Conservation (phyloP, 2,888 invertebrate species). For the Caradrina kadenii region DNA sequence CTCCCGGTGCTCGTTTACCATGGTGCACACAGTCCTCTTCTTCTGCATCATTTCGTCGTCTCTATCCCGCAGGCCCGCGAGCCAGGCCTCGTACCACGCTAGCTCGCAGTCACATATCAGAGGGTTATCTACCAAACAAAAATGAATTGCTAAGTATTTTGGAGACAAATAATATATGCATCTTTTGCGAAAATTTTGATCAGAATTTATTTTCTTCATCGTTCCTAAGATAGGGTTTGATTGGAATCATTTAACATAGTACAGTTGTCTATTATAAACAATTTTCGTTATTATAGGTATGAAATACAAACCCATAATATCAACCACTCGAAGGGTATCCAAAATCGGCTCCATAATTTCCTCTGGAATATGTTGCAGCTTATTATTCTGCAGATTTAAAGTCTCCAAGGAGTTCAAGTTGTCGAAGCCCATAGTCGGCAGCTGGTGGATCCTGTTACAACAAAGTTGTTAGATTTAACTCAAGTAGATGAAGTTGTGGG, state of each 20-base stretch:
- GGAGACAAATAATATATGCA: background rate
- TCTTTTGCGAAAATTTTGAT: background rate
- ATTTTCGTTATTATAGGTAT: too few relatives aligned
- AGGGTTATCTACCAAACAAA: slow-evolving; percentile 93
- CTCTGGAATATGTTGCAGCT: slow-evolving; percentile 95
- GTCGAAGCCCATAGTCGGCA: slow-evolving; percentile 96
- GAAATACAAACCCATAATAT: slow-evolving; percentile 94
- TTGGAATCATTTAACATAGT: too few relatives aligned
- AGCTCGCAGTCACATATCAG: slow-evolving; percentile 96
- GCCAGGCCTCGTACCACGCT: slow-evolving; percentile 96
- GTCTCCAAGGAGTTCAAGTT: slow-evolving; percentile 97
- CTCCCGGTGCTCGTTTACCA: slow-evolving; percentile 95
- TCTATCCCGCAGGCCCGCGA: slow-evolving; percentile 94
- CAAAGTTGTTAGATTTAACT: slow-evolving; percentile 50
- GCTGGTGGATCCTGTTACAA: slow-evolving; percentile 93
- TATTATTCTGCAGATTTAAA: slow-evolving; percentile 96
- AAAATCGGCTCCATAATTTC: slow-evolving; percentile 97
- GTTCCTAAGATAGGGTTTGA: background rate
- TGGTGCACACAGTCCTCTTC: slow-evolving; percentile 95
- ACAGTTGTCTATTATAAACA: too few relatives aligned
- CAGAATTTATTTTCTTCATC: background rate
- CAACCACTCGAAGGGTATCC: slow-evolving; percentile 96
- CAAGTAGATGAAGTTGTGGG: slow-evolving; percentile 34
- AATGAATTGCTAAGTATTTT: background rate
- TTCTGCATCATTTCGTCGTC: slow-evolving; percentile 97